These are phyloP conservation scores for Diarsia mendica DNA, from an alignment of 2,888 invertebrate species.

Conservation along the genomic window DNA sequence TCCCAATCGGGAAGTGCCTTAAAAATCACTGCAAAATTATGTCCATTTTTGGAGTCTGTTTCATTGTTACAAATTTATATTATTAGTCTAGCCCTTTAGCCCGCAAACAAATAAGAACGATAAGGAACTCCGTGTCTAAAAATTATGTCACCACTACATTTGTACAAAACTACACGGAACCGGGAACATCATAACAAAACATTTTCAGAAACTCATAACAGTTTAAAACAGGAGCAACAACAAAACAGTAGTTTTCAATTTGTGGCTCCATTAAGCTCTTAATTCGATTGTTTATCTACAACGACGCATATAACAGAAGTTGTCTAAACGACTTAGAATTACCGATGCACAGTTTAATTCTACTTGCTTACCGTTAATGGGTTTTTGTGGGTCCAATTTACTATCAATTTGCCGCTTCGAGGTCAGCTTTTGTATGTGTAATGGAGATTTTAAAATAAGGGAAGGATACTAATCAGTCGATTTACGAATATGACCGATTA, in stretches of 20 bases:
- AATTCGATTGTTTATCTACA: slow-evolving; percentile 80
- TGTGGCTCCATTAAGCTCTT: slow-evolving; percentile 78
- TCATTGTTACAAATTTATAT: no score
- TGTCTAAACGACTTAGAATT: slow-evolving; percentile 74
- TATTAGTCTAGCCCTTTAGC: no score
- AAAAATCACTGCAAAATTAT: no score
- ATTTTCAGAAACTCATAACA: slow-evolving; percentile 36
- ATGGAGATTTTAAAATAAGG: slow-evolving; percentile 36
- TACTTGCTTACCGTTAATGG: slow-evolving; percentile 55
- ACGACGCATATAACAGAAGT: slow-evolving; percentile 77
- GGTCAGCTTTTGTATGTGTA: slow-evolving; percentile 42
- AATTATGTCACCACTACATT: not conserved
- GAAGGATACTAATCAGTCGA: not conserved
- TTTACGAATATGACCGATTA: not conserved
- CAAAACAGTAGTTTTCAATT: slow-evolving; percentile 80
- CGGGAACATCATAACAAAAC: not conserved
- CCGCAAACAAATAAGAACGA: no score
- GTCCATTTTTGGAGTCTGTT: no score
- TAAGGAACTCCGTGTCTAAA: not conserved
- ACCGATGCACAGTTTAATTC: slow-evolving; percentile 59
- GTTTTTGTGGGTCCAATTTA: slow-evolving; percentile 53
- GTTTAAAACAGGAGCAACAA: slow-evolving; percentile 69
- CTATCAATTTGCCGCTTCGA: slow-evolving; percentile 50
- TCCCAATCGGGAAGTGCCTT: no score
- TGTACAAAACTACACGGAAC: not conserved